Base-by-base conservation (phyloP, 2,113 vertebrate genomes). In the Sylvia atricapilla region DNA sequence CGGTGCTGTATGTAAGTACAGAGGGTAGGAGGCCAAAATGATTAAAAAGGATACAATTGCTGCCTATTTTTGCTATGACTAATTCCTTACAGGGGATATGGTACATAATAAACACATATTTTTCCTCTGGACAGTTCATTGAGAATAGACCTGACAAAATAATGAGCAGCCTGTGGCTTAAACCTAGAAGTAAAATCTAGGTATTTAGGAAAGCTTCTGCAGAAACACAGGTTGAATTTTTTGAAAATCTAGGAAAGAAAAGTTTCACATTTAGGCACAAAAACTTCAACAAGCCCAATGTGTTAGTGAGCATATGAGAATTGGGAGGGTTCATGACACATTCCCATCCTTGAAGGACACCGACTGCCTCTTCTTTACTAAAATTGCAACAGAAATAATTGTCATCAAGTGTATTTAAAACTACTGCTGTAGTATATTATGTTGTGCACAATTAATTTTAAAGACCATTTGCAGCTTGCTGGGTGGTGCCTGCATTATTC, bases 251-350 rank as follows among this genome's bases (percentile, higher is more conserved):
- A 27, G 44, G 33, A 31, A 87, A 55, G 7, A 37, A n/a, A 28
- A 25, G 4, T 60, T 75, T 93, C 41, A 62, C 7, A 33, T 43
- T 35, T 22, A 43, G 41, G 10, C 52, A 55, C 6, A 55, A 78
- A 75, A 55, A 49, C 20, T 70, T 68, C 58, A 47, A 30, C 0
- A 5, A 56, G 4, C 39, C 39, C 12, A 35, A 1, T 2, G 3
- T 37, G 15, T 62, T 17, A 35, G 44, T 0, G 0, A 74, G 16
- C 13, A 59, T 28, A 27, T 1, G 4, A 67, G 30, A 72, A 52
- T 47, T 43, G 46, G 20, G 13, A 31, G 0, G 0, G 27, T 44
- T 78, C 9, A 4, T 39, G 13, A 9, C 43, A 44, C 0, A 2
- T 52, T 35, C 22, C 35, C 15, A 3, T 63, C 39, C 60, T 63